These are phyloP conservation scores for Thyatira batis DNA, from an alignment of 2,888 invertebrate genomes.

Conservation along the genomic window DNA sequence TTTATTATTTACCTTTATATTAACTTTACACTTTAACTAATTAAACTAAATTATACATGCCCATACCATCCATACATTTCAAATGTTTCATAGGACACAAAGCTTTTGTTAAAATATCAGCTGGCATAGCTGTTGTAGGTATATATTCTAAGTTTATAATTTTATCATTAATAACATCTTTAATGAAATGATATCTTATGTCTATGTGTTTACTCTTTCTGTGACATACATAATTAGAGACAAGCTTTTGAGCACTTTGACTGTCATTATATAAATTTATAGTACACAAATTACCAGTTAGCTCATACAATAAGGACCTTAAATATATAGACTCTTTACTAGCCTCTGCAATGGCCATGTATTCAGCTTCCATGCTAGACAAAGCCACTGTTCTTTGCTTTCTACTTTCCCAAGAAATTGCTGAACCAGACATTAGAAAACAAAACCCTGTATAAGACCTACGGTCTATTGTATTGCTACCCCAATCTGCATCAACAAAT, in stretches of 20 bases:
- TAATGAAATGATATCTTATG: conserved; percentile 9
- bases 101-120: conserved; percentile 14
- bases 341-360: conserved; percentile 11
- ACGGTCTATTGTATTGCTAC: conserved; percentile 27
- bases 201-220: conserved; percentile 13
- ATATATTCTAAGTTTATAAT: conserved; percentile 2
- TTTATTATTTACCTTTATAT: too few relatives aligned
- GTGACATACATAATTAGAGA: conserved; percentile 7
- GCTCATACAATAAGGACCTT: conserved; percentile 1
- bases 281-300: not conserved
- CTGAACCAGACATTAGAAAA: conserved; percentile 21
- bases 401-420: conserved; percentile 26
- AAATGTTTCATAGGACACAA: conserved; percentile 11
- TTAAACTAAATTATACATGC: too few relatives aligned
- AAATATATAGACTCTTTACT: conserved; percentile 13
- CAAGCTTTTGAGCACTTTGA: conserved; percentile 6
- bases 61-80: conserved; percentile 3
- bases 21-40: too few relatives aligned
- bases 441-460: conserved; percentile 49
- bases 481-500: conserved; percentile 26
- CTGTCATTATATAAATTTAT: conserved; percentile 9
- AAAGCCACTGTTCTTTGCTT: not conserved
- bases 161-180: conserved; percentile 2
- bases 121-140: conserved; percentile 7
- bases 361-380: conserved; percentile 4